These are phyloP conservation scores for Riptortus pedestris DNA, from an alignment of 1,140 invertebrate genomes.

Conservation along the genomic window DNA sequence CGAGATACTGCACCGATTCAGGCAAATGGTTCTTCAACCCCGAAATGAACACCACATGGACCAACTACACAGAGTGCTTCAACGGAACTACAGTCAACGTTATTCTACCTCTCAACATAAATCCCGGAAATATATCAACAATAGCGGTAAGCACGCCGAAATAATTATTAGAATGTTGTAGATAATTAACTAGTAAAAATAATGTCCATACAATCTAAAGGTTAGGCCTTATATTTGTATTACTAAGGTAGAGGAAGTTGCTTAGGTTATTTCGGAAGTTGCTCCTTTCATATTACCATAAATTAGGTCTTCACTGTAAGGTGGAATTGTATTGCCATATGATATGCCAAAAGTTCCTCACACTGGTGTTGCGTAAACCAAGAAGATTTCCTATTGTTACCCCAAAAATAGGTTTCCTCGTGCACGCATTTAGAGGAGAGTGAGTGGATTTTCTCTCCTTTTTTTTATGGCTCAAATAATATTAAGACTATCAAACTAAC, in stretches of 20 bases:
- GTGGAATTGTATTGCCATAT: not conserved
- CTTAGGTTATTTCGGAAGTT: not conserved
- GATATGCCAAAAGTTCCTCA: not conserved
- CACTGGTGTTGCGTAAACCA: no score
- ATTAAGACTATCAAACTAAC: no score
- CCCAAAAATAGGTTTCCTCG: no score
- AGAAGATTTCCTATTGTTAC: no score
- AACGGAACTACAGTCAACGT: not conserved
- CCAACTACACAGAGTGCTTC: slow-evolving; percentile 44
- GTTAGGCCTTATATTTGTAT: not conserved
- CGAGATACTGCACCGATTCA: slow-evolving; percentile 43
- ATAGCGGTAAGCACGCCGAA: slow-evolving; percentile 7
- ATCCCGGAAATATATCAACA: not conserved
- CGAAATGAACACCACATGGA: slow-evolving; percentile 42
- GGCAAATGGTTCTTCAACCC: slow-evolving; percentile 46
- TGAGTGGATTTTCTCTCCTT: no score
- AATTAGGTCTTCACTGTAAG: not conserved
- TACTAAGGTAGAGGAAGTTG: not conserved
- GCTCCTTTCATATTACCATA: not conserved
- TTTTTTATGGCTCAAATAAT: no score
- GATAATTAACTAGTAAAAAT: not conserved
- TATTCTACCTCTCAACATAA: not conserved
- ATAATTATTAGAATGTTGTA: not conserved
- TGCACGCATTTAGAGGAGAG: no score
- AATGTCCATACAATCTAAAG: not conserved